Evolutionary conservation across 2,888 invertebrate species (phyloP), one percentile per base, ranked within the genome.

Genomic region (Hermaeophaga mercurialis): DNA sequence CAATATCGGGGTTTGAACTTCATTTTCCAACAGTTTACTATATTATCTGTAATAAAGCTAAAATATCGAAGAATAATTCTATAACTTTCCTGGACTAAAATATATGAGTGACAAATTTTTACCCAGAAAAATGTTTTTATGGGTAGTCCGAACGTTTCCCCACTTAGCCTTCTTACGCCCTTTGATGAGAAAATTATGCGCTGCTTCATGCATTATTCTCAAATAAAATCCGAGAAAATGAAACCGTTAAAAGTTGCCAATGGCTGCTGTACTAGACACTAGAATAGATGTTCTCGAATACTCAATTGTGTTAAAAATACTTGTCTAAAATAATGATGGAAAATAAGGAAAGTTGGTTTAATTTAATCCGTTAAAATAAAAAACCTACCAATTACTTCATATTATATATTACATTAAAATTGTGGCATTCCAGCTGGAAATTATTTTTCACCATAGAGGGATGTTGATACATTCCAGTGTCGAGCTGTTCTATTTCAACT

Each of bases 101-200:
- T n/a, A n/a, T n/a, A n/a, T n/a, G n/a, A n/a, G n/a, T n/a, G 36
- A 36, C 38, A 48, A 38, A 48, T 48, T 48, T 48, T 48, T 38
- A 26, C 18, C 39, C 17, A 31, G 38, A 38, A 48, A 48, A 48
- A 48, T 48, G 48, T 48, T 48, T 48, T 39, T 48, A 48, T 48
- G 38, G 48, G 48, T 36, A 36, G 36, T 36, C 48, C 46, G 17
- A 36, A 17, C 48, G 26, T 26, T 48, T 48, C 28, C 14, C 48
- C 48, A 28, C 48, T 48, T 48, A 39, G 24, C 48, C 48, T 36
- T 38, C 48, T 48, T 26, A 26, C 26, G 38, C 38, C 38, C 38
- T 48, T 48, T 48, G 34, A 48, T 48, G 48, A 39, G 38, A 48
- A 48, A 48, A 48, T 48, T 48, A 48, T 48, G 18, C 48, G 38